Evolutionary conservation across 1,140 invertebrate genomes (phyloP), one percentile per base, ranked within the genome.

Genomic region (Eurosta solidaginis): DNA sequence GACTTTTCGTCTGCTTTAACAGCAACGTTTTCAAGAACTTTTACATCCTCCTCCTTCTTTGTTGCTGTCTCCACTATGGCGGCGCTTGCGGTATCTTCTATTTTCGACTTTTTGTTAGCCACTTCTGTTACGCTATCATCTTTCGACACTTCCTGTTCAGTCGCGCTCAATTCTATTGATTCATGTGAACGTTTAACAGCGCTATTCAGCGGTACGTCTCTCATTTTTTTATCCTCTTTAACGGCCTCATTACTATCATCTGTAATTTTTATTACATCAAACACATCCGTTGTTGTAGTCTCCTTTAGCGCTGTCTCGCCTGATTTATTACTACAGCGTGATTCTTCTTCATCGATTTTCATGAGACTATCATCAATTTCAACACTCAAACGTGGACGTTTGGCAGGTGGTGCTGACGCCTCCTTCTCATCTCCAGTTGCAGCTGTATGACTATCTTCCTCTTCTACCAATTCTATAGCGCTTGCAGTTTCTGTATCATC

Each of bases 371-470:
- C 27, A 54, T 74, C 59, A 42, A 79, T 79, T 6, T 84, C 84
- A 17, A 68, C 78, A 77, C 84, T 84, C 2, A 84, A 52, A 29
- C 85, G 79, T 2, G 79, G 20, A 0, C 83, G 80, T 33, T 87
- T 87, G 3, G 80, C 59, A 0, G 78, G 78, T 12, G 83, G 82
- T n/a, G 27, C 45, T 20, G 17, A 25, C 2, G 50, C 52, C 7
- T 44, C 44, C 3, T 59, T 77, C 29, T 79, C 78, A 1, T 77
- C 68, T 2, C 77, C 52, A 27, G 36, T 59, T 3, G 52, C 52
- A 27, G 36, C 75, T 3, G 52, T 7, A n/a, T 22, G 14, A 74
- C 25, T 76, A 36, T 79, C 78, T 6, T 68, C 33, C 9, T 76
- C 42, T 29, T 77, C 73, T 12, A 76, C 29, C 10, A 47, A 20